These are phyloP conservation scores for Drosophila carrolli DNA, from an alignment of 1,140 invertebrate genomes.

Conservation along the genomic window DNA sequence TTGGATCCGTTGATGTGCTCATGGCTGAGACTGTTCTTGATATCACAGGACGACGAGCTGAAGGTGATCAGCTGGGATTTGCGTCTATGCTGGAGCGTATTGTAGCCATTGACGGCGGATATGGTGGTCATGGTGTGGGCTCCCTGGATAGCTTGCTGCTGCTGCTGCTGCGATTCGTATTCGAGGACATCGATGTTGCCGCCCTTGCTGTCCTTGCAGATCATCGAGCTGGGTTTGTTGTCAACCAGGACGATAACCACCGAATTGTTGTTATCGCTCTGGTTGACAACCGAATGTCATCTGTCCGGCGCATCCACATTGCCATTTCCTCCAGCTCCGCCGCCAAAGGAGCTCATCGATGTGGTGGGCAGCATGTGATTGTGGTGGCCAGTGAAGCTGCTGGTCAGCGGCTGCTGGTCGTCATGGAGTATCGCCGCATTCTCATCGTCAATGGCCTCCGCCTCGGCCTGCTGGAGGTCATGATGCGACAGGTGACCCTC, in stretches of 20 bases:
- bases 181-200: conserved; percentile 67
- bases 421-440: conserved; percentile 75
- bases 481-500: conserved; percentile 66
- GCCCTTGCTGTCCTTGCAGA: conserved; percentile 80
- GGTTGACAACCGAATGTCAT: conserved; percentile 84
- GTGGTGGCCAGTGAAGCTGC: conserved; percentile 58
- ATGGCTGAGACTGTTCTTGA: conserved; percentile 82
- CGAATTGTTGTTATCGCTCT: conserved; percentile 84
- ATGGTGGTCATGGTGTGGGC: conserved; percentile 17
- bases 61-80: conserved; percentile 82
- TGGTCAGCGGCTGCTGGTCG: conserved; percentile 78
- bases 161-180: conserved; percentile 19
- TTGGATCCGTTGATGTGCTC: conserved; percentile 61
- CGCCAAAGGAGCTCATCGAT: conserved; percentile 73
- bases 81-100: conserved; percentile 73
- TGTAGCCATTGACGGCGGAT: conserved; percentile 59
- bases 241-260: conserved; percentile 84
- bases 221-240: conserved; percentile 84
- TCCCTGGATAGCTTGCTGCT: conserved; percentile 2
- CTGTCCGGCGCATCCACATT: conserved; percentile 61
- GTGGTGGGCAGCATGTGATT: conserved; percentile 42
- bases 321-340: conserved; percentile 1
- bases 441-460: conserved; percentile 77
- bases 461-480: conserved; percentile 70
- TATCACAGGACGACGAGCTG: conserved; percentile 81